A percentile compares a stretch with the other conserved stretches of the same genome.
Evolutionary conservation across 2,888 invertebrate genomes (phyloP).

Genomic region (Lamproptera curius): DNA sequence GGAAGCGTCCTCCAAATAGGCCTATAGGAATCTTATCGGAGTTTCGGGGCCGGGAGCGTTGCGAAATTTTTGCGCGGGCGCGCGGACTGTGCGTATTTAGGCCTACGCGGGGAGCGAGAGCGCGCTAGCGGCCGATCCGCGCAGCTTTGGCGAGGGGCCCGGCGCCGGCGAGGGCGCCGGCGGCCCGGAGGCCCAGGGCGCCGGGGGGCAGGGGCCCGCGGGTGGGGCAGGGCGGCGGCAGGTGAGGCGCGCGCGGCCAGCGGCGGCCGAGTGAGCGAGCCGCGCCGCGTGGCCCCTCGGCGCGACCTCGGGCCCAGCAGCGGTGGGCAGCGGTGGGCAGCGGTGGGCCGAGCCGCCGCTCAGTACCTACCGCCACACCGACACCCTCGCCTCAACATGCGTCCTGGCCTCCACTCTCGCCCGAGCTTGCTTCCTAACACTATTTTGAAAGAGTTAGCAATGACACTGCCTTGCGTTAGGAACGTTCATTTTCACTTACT

Average conservation of each 20-base stretch:
- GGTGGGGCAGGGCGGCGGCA: background rate
- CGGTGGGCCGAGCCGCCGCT: conserved; percentile 32
- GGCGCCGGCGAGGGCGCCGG: background rate
- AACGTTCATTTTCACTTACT: too few relatives aligned
- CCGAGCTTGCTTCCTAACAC: too few relatives aligned
- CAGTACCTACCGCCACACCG: conserved; percentile 29
- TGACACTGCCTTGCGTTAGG: too few relatives aligned
- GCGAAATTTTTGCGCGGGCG: conserved; percentile 60
- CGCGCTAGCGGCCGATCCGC: conserved; percentile 31
- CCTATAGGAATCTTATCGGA: conserved; percentile 75
- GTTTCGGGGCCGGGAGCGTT: conserved; percentile 39
- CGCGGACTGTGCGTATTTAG: conserved; percentile 53
- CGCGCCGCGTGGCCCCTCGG: conserved; percentile 40
- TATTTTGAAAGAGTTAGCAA: too few relatives aligned
- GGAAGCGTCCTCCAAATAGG: conserved; percentile 54
- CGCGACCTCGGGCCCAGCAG: conserved; percentile 46
- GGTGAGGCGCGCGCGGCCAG: conserved; percentile 50
- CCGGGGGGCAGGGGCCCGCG: background rate
- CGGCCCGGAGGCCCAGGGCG: background rate
- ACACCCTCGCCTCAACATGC: too few relatives aligned
- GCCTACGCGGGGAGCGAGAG: conserved; percentile 43
- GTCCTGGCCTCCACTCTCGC: too few relatives aligned
- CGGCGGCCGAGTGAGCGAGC: conserved; percentile 49
- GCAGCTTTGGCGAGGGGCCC: conserved; percentile 20
- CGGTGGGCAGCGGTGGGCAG: conserved; percentile 40